These are phyloP conservation scores for Ophioninae sp. DNA, from an alignment of 2,888 invertebrate species.

Conservation along the genomic window DNA sequence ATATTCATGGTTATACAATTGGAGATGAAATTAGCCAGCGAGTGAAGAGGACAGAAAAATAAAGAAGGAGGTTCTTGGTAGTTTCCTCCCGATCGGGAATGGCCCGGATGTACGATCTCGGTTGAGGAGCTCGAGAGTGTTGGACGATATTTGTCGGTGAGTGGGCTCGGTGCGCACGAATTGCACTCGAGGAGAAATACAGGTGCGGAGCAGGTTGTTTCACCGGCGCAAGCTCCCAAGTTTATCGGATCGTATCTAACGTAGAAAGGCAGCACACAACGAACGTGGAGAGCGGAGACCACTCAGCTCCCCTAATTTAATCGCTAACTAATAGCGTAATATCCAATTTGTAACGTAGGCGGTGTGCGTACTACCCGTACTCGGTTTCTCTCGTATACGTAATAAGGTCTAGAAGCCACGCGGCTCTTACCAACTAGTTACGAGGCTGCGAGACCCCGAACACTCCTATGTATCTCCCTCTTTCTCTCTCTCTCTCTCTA, in stretches of 20 bases:
- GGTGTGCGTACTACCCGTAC: constrained; percentile 46
- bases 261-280: constrained; percentile 22
- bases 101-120: background rate
- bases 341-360: constrained; percentile 71
- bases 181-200: constrained; percentile 13
- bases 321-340: constrained; percentile 72
- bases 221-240: constrained; percentile 27
- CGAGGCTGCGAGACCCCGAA: constrained; percentile 16
- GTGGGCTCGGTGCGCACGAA: background rate
- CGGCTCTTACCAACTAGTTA: constrained; percentile 40
- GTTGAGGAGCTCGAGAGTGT: background rate
- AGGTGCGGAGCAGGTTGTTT: constrained; percentile 28
- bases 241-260: constrained; percentile 50
- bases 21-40: no score
- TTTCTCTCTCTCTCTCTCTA: no score
- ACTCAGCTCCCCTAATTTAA: constrained; percentile 69
- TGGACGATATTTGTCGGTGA: background rate
- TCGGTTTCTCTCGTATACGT: constrained; percentile 11
- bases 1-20: no score
- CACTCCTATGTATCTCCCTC: background rate
- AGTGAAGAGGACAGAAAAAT: no score
- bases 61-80: no score
- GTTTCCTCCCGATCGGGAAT: no score
- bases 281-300: constrained; percentile 35
- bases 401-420: constrained; percentile 36